Percentiles rank a stretch among this genome's conserved stretches.
Conservation (phyloP, 2,113 vertebrate species). For the Neotoma lepida region DNA sequence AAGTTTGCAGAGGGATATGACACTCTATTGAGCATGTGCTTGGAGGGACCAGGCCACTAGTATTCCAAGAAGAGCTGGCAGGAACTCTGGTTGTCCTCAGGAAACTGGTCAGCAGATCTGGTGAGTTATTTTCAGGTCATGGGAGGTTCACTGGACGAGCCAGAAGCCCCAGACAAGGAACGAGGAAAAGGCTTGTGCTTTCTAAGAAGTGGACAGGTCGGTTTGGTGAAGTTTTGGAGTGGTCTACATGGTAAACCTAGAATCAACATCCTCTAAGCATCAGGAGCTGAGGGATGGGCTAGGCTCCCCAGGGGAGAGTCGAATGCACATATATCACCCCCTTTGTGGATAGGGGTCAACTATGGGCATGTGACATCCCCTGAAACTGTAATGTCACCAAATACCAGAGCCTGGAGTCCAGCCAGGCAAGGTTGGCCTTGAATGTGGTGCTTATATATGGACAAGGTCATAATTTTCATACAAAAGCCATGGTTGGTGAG, state of each 20-base stretch:
- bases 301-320: neutral
- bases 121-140: neutral
- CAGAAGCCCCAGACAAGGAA: neutral
- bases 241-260: neutral
- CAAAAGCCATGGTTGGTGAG: neutral
- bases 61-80: neutral
- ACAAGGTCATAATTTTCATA: neutral
- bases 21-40: neutral
- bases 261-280: neutral
- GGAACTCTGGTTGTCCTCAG: neutral
- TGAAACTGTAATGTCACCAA: neutral
- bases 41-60: neutral
- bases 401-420: neutral
- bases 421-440: neutral
- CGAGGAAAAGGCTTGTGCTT: neutral
- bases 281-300: rapidly evolving
- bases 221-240: neutral
- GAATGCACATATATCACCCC: neutral
- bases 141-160: neutral
- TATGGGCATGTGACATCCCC: neutral
- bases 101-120: neutral
- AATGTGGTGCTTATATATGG: neutral
- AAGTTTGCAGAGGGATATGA: neutral
- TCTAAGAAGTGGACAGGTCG: neutral
- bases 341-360: neutral